phyloP scores from a whole-genome alignment of 2,888 invertebrate genomes.

The Drosophila ustulata region DNA sequence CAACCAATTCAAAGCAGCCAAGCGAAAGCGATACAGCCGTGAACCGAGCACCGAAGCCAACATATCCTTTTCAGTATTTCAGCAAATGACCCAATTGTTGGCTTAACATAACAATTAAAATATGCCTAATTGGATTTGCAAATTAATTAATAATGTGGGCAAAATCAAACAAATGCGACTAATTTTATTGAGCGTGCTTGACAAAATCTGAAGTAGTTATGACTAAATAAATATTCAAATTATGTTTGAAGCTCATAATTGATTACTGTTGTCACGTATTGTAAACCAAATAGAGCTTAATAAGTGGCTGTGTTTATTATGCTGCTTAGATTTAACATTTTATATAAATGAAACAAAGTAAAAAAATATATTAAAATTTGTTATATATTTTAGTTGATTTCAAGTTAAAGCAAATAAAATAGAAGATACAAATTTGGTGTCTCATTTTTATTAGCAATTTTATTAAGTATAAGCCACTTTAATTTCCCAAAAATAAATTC shows the following conservation, averaged over 20 bases:
- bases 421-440: too few relatives aligned
- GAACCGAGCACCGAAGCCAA: slow-evolving; percentile 23
- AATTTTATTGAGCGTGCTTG: background rate
- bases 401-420: too few relatives aligned
- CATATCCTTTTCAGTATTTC: slow-evolving; percentile 23
- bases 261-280: too few relatives aligned
- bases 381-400: too few relatives aligned
- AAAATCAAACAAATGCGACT: background rate
- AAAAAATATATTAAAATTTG: too few relatives aligned
- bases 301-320: too few relatives aligned
- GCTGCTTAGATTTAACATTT: too few relatives aligned
- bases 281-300: too few relatives aligned
- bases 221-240: background rate
- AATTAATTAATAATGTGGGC: background rate
- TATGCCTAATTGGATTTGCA: slow-evolving; percentile 8
- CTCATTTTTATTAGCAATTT: too few relatives aligned
- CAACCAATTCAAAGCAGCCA: slow-evolving; percentile 24
- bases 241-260: background rate
- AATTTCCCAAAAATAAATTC: too few relatives aligned
- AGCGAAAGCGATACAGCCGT: background rate
- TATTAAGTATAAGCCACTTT: too few relatives aligned
- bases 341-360: too few relatives aligned
- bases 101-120: background rate
- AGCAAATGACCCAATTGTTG: background rate
- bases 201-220: background rate